Percentiles rank a stretch among this genome's conserved stretches.
These are phyloP conservation scores for Stichodactyla helianthus DNA, from an alignment of 64 coral and sea anemone species.

Conservation along the genomic window DNA sequence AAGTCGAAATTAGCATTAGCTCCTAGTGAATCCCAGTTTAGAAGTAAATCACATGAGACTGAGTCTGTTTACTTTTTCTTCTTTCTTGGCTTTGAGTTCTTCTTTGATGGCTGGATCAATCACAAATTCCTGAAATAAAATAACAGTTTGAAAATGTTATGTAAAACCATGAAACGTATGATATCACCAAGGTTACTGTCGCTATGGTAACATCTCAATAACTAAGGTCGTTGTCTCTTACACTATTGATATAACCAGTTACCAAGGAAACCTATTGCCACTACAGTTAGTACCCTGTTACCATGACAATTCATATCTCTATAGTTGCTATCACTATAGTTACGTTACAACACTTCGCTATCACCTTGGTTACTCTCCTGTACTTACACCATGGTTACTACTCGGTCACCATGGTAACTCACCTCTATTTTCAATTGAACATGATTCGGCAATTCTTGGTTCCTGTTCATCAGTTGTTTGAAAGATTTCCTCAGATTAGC, in stretches of 20 bases:
- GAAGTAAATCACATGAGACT: not conserved
- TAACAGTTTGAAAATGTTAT: not conserved
- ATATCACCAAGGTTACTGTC: not conserved
- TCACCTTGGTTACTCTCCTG: too few species aligned
- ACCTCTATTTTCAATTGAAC: slow-evolving; percentile 75
- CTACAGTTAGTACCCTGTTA: not conserved
- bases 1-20: not conserved
- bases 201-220: not conserved
- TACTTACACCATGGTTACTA: not conserved
- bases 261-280: too few species aligned
- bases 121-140: slow-evolving; percentile 70
- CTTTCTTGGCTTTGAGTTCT: slow-evolving; percentile 71
- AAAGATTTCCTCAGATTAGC: slow-evolving; percentile 74
- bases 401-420: not conserved
- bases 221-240: too few species aligned
- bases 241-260: too few species aligned
- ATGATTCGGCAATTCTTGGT: slow-evolving; percentile 74
- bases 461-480: slow-evolving; percentile 72
- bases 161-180: not conserved
- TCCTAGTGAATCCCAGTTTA: too few species aligned
- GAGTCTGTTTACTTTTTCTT: slow-evolving; percentile 56
- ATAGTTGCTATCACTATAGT: too few species aligned
- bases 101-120: slow-evolving; percentile 88
- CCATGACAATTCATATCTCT: not conserved
- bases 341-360: too few species aligned